Conservation (phyloP, 2,888 invertebrate species). For the Ashinkailepas kermadecensis region DNA sequence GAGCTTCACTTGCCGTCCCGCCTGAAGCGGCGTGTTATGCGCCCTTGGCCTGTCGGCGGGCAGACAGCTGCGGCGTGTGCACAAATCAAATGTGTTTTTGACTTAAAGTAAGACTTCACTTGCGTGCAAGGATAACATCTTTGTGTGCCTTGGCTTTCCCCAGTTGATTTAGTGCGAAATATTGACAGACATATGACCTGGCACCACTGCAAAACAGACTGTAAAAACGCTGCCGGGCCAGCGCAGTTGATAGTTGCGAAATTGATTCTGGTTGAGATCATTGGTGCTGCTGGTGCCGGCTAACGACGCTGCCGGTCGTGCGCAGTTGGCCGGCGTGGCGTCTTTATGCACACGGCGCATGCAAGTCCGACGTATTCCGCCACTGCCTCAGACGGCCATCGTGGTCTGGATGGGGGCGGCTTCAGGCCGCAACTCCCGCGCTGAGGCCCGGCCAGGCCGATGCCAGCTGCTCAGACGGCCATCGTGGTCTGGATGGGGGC, state of each 20-base stretch:
- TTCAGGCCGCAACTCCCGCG: not conserved
- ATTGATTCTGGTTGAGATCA: not conserved
- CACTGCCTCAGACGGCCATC: not conserved
- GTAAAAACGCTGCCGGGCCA: not conserved
- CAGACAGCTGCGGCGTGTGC: not conserved
- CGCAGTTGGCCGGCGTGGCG: not conserved
- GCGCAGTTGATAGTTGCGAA: not conserved
- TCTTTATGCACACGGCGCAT: not conserved
- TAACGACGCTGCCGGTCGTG: not conserved
- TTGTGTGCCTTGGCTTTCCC: not conserved
- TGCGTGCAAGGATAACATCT: slow-evolving; percentile 4
- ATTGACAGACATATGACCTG: slow-evolving; percentile 2
- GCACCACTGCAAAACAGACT: not conserved
- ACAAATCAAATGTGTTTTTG: slow-evolving; percentile 18
- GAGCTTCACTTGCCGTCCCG: too few relatives aligned
- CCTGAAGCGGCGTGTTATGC: too few relatives aligned
- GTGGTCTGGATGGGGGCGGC: too few relatives aligned
- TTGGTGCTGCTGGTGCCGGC: not conserved
- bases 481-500: too few relatives aligned
- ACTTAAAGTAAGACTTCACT: slow-evolving; percentile 12
- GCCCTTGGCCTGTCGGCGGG: not conserved
- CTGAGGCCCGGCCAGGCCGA: not conserved
- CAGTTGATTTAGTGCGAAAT: not conserved
- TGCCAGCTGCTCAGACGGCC: not conserved
- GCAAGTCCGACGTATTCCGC: not conserved